These are phyloP conservation scores for Ptychobarbus kaznakovi DNA, from an alignment of 2,797 vertebrate genomes.

Conservation along the genomic window DNA sequence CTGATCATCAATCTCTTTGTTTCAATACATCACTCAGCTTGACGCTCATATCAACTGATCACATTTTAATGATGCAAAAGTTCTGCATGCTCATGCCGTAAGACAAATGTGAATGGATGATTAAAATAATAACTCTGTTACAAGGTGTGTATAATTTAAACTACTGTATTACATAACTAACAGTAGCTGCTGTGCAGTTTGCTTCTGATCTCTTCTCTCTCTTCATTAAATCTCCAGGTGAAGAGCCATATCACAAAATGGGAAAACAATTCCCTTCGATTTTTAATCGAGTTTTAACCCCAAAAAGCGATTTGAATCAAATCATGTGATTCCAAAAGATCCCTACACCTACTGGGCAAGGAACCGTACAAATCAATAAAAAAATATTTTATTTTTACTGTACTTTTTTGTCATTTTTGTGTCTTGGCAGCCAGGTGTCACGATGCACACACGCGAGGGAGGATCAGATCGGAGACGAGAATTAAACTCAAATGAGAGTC, in stretches of 20 bases:
- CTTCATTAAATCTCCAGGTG: neutral
- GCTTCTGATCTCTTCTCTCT: too few relatives aligned
- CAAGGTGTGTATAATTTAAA: neutral
- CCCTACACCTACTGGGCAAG: neutral
- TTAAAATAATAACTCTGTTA: too few relatives aligned
- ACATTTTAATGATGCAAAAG: neutral
- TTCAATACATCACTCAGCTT: neutral
- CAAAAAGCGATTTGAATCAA: neutral
- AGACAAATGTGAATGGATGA: neutral
- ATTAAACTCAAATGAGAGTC: too few relatives aligned
- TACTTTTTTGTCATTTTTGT: too few relatives aligned
- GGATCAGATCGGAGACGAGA: too few relatives aligned
- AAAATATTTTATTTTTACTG: neutral
- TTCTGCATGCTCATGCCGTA: too few relatives aligned
- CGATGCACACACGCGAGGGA: too few relatives aligned
- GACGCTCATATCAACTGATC: neutral
- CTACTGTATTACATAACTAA: neutral
- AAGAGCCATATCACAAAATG: neutral
- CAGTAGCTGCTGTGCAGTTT: neutral
- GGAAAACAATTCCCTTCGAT: neutral
- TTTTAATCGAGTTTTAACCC: neutral
- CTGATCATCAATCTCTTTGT: neutral
- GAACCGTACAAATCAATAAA: neutral
- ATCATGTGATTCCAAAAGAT: neutral
- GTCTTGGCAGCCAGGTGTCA: neutral